Conservation (phyloP, 2,113 vertebrate species). For the Stictonetta naevosa region DNA sequence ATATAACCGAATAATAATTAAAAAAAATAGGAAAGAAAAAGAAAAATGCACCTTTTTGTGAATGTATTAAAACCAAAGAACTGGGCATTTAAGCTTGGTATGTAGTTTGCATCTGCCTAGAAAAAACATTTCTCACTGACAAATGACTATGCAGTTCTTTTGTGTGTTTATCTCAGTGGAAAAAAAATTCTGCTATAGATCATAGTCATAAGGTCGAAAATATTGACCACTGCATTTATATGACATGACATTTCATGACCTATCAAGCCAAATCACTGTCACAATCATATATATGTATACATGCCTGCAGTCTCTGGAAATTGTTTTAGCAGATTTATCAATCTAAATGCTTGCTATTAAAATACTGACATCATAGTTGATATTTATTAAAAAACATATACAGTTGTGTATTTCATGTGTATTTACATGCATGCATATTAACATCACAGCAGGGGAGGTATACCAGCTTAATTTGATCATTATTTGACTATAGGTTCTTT, state of each 20-base stretch:
- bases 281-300: background rate
- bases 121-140: conserved; percentile 65
- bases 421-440: background rate
- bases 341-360: background rate
- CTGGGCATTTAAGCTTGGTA: conserved; percentile 52
- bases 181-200: conserved; percentile 67
- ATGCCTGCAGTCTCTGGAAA: background rate
- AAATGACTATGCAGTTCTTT: conserved; percentile 68
- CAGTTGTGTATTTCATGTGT: background rate
- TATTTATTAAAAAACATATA: background rate
- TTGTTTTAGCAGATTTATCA: conserved; percentile 28
- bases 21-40: background rate
- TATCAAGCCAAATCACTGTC: conserved; percentile 16
- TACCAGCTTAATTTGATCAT: background rate
- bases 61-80: conserved; percentile 64
- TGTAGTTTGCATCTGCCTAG: conserved; percentile 48
- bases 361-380: background rate
- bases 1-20: conserved; percentile 58
- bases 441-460: background rate
- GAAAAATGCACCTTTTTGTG: conserved; percentile 26
- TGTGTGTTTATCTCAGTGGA: conserved; percentile 62
- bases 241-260: conserved; percentile 50
- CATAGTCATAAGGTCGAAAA: conserved; percentile 60
- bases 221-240: conserved; percentile 33
- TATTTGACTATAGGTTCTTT: background rate